These are phyloP conservation scores for Lophochroa leadbeateri DNA, from an alignment of 2,113 vertebrate genomes.

Conservation along the genomic window DNA sequence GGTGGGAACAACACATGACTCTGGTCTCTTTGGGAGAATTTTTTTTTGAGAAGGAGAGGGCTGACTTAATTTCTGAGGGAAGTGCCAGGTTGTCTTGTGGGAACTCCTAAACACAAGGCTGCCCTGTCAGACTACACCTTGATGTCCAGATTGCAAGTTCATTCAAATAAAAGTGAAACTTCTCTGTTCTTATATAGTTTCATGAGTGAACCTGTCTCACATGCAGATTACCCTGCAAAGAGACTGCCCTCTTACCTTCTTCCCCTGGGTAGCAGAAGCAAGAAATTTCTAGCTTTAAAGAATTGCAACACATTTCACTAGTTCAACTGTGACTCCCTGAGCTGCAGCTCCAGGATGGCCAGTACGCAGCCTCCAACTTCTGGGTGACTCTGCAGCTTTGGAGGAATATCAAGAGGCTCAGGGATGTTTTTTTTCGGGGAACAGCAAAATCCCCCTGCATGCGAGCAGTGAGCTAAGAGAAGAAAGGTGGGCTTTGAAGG, in stretches of 20 bases:
- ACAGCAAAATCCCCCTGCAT: background rate
- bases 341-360: background rate
- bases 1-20: background rate
- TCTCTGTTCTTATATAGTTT: background rate
- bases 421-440: background rate
- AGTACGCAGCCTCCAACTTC: background rate
- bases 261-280: background rate
- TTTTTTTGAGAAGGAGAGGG: background rate
- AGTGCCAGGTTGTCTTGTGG: background rate
- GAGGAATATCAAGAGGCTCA: background rate
- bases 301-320: background rate
- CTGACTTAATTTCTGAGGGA: background rate
- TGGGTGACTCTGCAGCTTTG: background rate
- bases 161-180: background rate
- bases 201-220: background rate
- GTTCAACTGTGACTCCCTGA: background rate
- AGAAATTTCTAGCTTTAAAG: background rate
- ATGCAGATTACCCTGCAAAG: background rate
- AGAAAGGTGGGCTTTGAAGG: constrained; percentile 20
- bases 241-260: background rate
- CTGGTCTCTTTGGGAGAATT: background rate
- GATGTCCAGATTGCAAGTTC: background rate
- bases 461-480: background rate
- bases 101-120: background rate
- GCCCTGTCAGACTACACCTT: background rate